Conservation (phyloP, 2,113 vertebrate species). For the Ailurus styani region DNA sequence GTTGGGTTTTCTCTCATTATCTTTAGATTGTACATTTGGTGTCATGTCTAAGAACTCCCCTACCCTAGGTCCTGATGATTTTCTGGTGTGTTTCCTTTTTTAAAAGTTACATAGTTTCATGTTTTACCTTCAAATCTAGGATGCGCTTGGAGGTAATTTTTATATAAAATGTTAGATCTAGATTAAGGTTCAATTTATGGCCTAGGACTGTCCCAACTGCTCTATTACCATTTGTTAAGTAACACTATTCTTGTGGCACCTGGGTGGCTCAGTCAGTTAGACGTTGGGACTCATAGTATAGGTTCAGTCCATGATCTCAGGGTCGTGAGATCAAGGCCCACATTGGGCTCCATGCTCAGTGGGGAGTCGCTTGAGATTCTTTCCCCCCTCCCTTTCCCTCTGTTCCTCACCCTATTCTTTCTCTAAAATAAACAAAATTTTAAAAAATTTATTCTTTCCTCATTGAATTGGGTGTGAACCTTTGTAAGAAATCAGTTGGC, state of each 20-base stretch:
- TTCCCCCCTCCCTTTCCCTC: neutral
- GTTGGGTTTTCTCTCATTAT: neutral
- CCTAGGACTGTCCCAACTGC: neutral
- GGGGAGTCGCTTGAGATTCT: neutral
- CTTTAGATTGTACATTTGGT: neutral
- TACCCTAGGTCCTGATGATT: neutral
- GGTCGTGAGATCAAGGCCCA: neutral
- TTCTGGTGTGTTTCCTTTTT: slow-evolving; percentile 12
- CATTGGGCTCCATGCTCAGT: neutral
- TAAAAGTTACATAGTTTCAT: neutral
- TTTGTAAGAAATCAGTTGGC: slow-evolving; percentile 18
- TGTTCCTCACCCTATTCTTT: neutral
- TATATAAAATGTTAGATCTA: neutral
- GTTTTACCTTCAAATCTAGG: neutral
- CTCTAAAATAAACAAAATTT: neutral
- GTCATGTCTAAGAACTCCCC: neutral
- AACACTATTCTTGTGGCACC: neutral
- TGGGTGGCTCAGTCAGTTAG: neutral
- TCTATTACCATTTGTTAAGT: slow-evolving; percentile 1
- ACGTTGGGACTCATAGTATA: neutral
- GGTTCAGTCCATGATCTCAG: neutral
- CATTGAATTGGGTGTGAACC: neutral
- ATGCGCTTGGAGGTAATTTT: neutral
- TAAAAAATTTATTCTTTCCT: neutral
- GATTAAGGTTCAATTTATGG: slow-evolving; percentile 13